Base-by-base conservation (phyloP, 1,140 invertebrate species). In the Ctenoplectra terminalis region DNA sequence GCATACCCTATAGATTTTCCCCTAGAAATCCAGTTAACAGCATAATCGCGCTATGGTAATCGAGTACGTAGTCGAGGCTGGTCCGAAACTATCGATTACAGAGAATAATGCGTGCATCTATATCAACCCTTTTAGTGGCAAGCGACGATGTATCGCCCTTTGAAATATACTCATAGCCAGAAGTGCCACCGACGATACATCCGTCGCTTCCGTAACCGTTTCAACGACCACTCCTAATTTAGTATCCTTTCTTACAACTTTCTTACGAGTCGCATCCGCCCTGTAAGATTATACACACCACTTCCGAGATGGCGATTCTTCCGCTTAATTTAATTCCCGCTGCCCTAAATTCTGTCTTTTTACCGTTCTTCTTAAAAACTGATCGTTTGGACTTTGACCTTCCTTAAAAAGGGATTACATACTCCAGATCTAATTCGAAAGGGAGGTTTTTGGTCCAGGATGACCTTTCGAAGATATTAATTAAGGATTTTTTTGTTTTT, bases 71-170 rank as follows among this genome's bases (percentile, higher is more conserved):
- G 54, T 23, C 23, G n/a, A 26, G 56, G 46, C 69, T 73, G 31
- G 69, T 73, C 37, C 37, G 58, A 54, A 80, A 80, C 77, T 80
- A 80, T 80, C 77, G 77, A 80, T 80, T 80, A 80, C 77, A 63
- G 34, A 73, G 70, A 58, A 73, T 73, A 80, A 80, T 46, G 69
- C 77, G 69, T 79, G 69, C 69, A 72, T 63, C 69, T 80, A 73
- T 64, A 73, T 80, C 77, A 80, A 73, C 58, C 69, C 58, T 80
- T 80, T 80, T 73, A 73, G 46, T 37, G 46, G 67, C 43, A 52
- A 76, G 26, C 29, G 37, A 20, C 60, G 69, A 80, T 52, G 58
- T 63, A 80, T 73, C 69, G 58, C 70, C 37, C 26, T 73, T 73
- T 73, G 48, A 56, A 80, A 80, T 64, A 52, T 64, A 80, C 26